Evolutionary conservation across 35 echinoderm and acorn worm species (phyloP).

Genomic region (Stichopus chloronotus): DNA sequence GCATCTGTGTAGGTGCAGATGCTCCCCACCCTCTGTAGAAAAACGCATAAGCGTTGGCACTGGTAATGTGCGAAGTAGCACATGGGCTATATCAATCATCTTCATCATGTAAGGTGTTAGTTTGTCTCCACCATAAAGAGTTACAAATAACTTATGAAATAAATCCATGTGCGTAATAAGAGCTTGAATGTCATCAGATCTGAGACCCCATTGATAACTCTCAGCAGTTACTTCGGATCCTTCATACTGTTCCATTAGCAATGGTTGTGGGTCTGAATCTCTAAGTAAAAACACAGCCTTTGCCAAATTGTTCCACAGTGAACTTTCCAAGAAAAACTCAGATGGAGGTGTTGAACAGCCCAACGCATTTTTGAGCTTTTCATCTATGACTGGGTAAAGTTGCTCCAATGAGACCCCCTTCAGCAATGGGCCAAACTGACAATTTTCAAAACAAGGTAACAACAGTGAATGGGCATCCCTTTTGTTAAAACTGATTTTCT

Average conservation of each 20-base stretch:
- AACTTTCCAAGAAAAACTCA: background rate
- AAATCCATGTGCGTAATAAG: background rate
- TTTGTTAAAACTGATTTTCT: conserved; percentile 42
- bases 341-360: background rate
- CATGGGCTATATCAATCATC: background rate
- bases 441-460: background rate
- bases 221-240: no score
- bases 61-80: background rate
- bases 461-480: conserved; percentile 47
- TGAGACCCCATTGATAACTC: conserved; percentile 45
- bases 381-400: background rate
- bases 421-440: background rate
- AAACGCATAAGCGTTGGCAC: conserved; percentile 33
- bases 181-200: conserved; percentile 1
- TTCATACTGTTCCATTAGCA: no score
- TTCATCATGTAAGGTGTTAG: conserved; percentile 52
- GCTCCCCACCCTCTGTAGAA: conserved; percentile 43
- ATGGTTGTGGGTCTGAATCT: background rate
- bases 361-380: background rate
- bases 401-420: background rate
- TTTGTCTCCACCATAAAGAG: conserved; percentile 11
- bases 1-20: background rate
- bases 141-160: conserved; percentile 56
- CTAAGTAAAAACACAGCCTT: background rate
- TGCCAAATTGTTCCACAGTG: background rate